phyloP scores from a whole-genome alignment of 2,888 invertebrate genomes.

The Ornithoptera priamus region DNA sequence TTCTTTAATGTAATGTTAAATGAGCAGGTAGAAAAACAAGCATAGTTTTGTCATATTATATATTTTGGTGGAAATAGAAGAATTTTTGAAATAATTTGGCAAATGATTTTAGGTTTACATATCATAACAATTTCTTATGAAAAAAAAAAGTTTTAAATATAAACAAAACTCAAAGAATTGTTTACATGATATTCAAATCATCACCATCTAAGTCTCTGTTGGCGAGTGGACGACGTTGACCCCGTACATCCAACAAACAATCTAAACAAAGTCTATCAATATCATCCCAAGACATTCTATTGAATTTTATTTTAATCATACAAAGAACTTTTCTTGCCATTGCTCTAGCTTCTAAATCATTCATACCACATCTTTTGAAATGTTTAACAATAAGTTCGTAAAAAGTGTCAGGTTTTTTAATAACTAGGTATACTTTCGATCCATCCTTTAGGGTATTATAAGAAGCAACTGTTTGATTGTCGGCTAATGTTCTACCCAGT shows the following conservation, averaged over 20 bases:
- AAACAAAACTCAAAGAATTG: too few species aligned
- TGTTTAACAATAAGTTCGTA: conserved; percentile 79
- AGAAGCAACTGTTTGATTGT: conserved; percentile 84
- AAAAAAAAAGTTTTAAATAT: too few species aligned
- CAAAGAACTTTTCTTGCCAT: conserved; percentile 81
- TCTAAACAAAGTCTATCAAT: conserved; percentile 76
- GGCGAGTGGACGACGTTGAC: conserved; percentile 37
- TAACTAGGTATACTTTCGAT: conserved; percentile 85
- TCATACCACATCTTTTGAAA: conserved; percentile 79
- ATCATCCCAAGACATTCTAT: conserved; percentile 80
- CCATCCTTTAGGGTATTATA: conserved; percentile 88
- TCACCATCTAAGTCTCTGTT: conserved; percentile 45
- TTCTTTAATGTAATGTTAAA: too few species aligned
- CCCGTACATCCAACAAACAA: conserved; percentile 50
- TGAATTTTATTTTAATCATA: conserved; percentile 74
- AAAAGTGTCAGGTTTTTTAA: conserved; percentile 84
- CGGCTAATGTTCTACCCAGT: conserved; percentile 85
- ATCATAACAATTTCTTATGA: too few species aligned
- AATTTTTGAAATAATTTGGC: too few species aligned
- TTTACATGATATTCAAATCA: conserved; percentile 34
- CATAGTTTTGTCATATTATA: too few species aligned
- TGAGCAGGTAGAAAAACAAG: too few species aligned
- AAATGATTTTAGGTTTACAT: too few species aligned
- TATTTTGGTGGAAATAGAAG: too few species aligned
- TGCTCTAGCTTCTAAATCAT: conserved; percentile 82